Conservation (phyloP, 2,113 vertebrate genomes). For the Capreolus pygargus region DNA sequence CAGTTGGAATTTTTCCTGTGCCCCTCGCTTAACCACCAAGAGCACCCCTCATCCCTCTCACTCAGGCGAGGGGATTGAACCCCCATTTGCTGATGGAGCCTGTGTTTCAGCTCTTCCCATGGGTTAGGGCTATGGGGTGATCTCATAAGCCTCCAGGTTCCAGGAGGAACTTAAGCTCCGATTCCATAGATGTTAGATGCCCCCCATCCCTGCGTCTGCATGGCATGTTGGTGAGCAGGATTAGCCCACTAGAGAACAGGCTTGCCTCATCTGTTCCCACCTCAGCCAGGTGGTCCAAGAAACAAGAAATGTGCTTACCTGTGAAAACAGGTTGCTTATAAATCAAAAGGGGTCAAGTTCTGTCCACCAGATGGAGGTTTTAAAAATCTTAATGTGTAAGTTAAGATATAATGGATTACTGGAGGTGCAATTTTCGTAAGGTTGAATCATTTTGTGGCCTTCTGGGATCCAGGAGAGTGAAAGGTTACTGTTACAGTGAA, state of each 20-base stretch:
- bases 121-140: background rate
- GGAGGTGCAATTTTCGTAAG: slow-evolving; percentile 63
- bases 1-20: background rate
- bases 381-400: slow-evolving; percentile 76
- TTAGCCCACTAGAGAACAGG: slow-evolving; percentile 60
- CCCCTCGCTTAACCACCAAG: background rate
- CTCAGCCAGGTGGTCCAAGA: slow-evolving; percentile 69
- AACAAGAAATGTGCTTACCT: slow-evolving; percentile 73
- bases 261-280: slow-evolving; percentile 63
- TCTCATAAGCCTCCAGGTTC: background rate
- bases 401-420: slow-evolving; percentile 75
- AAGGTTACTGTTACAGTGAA: slow-evolving; percentile 62
- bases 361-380: slow-evolving; percentile 77
- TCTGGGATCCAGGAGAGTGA: slow-evolving; percentile 41
- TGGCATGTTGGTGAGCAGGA: background rate
- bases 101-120: background rate
- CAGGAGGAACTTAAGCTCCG: background rate
- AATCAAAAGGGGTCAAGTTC: slow-evolving; percentile 75
- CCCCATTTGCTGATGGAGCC: background rate
- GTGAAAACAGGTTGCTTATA: slow-evolving; percentile 75
- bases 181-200: background rate
- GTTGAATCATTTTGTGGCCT: slow-evolving; percentile 66
- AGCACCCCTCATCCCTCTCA: background rate
- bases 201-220: background rate
- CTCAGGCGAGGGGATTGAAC: background rate